Evolutionary conservation across 2,797 vertebrate genomes (phyloP), one percentile per base, ranked within the genome.

Genomic region (Eurystomus glaucurus): DNA sequence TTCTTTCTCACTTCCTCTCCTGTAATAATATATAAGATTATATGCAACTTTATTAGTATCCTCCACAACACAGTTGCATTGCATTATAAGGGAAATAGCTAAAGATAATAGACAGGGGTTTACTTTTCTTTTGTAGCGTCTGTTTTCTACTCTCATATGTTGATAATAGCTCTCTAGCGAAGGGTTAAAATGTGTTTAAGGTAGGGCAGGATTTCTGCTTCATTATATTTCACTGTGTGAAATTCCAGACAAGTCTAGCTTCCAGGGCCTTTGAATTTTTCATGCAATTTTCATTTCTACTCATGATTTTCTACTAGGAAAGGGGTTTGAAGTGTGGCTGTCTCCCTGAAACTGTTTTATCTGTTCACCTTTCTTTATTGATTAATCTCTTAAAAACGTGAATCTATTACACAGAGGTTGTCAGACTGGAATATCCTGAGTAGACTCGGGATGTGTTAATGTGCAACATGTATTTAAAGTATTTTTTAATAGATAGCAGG

Each of bases 241-340:
- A 93, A 91, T 92, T 92, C 74, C 35, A 92, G 41, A 45, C 37
- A 48, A 48, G 45, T 77, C 61, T 93, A 71, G 20, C 29, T 95
- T 79, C 46, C 23, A 71, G 57, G 51, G 9, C 29, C 79, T 75
- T 92, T 89, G 84, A 90, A 87, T 95, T 96, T 94, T 96, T 88
- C 29, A 65, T 85, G 35, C 17, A 85, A 69, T 96, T 96, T 92
- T 91, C 5, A 55, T 90, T 93, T 93, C 86, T 92, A 62, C 81
- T 91, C 82, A 85, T 28, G 29, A 85, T 72, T 79, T 93, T 79
- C 35, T 72, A 23, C 28, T 45, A 70, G 33, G 14, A 93, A 94
- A 61, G 3, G 8, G 6, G 12, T 81, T 88, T 93, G 37, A 93
- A 95, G 79, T 92, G 69, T 78, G 54, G 2, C 16, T 76, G 9